Evolutionary conservation across 2,797 vertebrate genomes (phyloP), one percentile per base, ranked within the genome.

Genomic region (Pantherophis vulpinus): DNA sequence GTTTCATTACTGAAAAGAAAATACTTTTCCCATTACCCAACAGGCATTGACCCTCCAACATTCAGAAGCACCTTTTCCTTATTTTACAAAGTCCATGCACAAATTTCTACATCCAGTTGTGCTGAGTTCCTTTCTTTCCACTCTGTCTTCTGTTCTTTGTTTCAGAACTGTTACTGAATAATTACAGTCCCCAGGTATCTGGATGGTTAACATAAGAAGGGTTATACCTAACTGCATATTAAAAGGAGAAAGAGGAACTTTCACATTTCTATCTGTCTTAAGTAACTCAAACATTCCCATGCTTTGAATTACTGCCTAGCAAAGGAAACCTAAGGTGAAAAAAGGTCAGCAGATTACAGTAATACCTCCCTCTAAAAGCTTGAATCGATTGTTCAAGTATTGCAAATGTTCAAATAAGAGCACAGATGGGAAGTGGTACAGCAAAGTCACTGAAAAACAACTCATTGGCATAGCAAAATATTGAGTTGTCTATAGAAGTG

Each of bases 311-410:
- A 91, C 90, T 93, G 95, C 91, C 91, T 93, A 93, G 95, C 29
- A 94, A 94, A 97, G 87, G 94, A 90, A 93, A 96, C 59, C 94
- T 74, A 96, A 96, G 96, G 63, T 74, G 96, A 74, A 95, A 91
- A 54, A 93, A 95, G 93, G 97, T 95, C 93, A 97, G 96, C 95
- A 96, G 94, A 96, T 96, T 96, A 95, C 96, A 96, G 96, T 96
- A 97, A 97, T 96, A 97, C 95, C 95, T 96, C 95, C 96, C 95
- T 97, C 93, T 93, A 95, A 97, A 97, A 97, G 97, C 97, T 97
- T 96, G 90, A 97, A 97, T 98, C 96, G 96, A 95, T 96, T 94
- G 96, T 98, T 98, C 98, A 98, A 98, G 98, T 98, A 98, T 96
- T 95, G 96, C 95, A 97, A 96, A 96, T 95, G 96, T 95, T 96